Evolutionary conservation across 2,888 invertebrate species (phyloP), one percentile per base, ranked within the genome.

Genomic region (Rambutsinella grinnellia): DNA sequence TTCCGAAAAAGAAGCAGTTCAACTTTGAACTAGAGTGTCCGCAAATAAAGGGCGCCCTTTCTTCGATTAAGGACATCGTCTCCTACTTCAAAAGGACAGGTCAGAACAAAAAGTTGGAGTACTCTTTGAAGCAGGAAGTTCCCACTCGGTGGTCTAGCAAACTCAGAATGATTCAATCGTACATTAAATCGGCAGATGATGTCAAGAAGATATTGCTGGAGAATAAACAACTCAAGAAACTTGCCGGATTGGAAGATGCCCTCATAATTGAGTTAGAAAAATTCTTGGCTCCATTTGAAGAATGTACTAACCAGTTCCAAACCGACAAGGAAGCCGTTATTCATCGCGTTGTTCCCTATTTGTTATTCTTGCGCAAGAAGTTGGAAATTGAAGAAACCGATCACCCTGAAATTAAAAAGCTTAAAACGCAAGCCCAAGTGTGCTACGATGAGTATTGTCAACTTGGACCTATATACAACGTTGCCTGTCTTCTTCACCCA

Each of bases 111-210:
- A 36, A 13, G 5, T 54, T 5, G 67, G 67, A 36, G 2, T 21
- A 6, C 21, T 24, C 47, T 3, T 27, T 74, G 36, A 74, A 74
- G 19, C 66, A 72, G 26, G 72, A 72, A n/a, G 49, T 56, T 5
- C 6, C 15, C 19, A 71, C 71, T 5, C 46, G 72, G 0, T 72
- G 72, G 72, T 65, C 63, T 17, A 21, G 21, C 15, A 1, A 47
- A 28, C 56, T 72, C 1, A 49, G 10, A 2, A 72, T 72, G 72
- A 21, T 72, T 15, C 49, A 72, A 23, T 72, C 72, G 2, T 63
- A 49, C 17, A 2, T 28, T 5, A 57, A 57, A 10, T 13, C 57
- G 1, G 10, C 13, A 1, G 49, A 46, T 3, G 49, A 72, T 19
- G 58, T 65, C 1, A 72, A 65, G 23, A 19, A 54, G 23, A 21